Evolutionary conservation across 1,140 invertebrate species (phyloP), one percentile per base, ranked within the genome.

Genomic region (Drosophila murphyi): DNA sequence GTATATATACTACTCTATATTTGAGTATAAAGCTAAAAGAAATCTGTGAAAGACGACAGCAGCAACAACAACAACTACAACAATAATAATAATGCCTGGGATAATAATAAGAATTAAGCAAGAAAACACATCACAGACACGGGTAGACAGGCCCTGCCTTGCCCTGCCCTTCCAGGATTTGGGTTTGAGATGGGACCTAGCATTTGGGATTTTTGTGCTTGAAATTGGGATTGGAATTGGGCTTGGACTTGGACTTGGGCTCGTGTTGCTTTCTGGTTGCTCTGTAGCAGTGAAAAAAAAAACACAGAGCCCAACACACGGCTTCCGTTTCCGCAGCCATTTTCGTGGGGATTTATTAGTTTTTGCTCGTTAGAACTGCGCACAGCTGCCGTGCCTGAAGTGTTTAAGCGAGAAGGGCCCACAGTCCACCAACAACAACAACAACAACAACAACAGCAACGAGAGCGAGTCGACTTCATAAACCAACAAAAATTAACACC

Each of bases 31-130:
- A 41, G 37, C 56, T 20, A 67, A 76, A 76, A 61, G 77, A 82
- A 87, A 82, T 88, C 83, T 80, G 83, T 72, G 76, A 82, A 80
- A 88, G 80, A 78, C 83, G 67, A 56, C 72, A 72, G 43, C 52
- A 43, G 50, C 64, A 74, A 48, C n/a, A 60, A 54, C 74, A 63
- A 35, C 51, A 78, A 32, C 35, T 72, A 69, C 71, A 79, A 77
- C 39, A 80, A 68, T 76, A 78, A 89, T 83, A 89, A 89, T 89
- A 89, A 89, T 89, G 85, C 80, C 85, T 67, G 64, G 85, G 85
- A 89, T 89, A 89, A 89, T 89, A 89, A 89, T 89, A 89, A 89
- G 85, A 89, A 89, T 89, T 89, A 89, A 89, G 85, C 85, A 89
- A 89, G 85, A 89, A 89, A 89, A 89, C 85, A 89, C 75, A 89